A percentile compares a stretch with the other conserved stretches of the same genome.
phyloP scores from a whole-genome alignment of 2,888 invertebrate species.

The Microchrysa polita region DNA sequence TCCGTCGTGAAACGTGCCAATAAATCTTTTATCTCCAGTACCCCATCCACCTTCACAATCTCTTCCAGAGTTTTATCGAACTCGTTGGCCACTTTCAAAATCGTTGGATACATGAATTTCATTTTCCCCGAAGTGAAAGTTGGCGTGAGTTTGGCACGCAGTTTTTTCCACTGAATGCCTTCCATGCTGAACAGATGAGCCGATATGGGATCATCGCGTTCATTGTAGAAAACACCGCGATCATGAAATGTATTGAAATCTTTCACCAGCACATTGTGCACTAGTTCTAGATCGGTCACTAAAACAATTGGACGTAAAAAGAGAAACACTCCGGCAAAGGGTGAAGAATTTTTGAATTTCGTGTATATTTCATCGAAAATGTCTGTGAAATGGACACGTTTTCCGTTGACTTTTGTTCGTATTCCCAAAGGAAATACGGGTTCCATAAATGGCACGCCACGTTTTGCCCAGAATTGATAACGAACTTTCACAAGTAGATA shows the following conservation, averaged over 20 bases:
- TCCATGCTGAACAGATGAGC: conserved; percentile 61
- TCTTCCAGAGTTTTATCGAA: conserved; percentile 50
- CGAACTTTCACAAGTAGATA: conserved; percentile 2
- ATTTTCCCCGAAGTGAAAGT: conserved; percentile 59
- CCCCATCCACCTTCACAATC: conserved; percentile 36
- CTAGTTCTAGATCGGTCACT: conserved; percentile 53
- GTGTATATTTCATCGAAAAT: conserved; percentile 55
- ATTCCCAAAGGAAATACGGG: conserved; percentile 54
- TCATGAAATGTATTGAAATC: conserved; percentile 62
- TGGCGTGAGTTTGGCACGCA: conserved; percentile 64
- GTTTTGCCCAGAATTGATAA: conserved; percentile 30
- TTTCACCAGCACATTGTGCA: conserved; percentile 58
- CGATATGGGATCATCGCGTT: conserved; percentile 60
- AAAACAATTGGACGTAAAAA: conserved; percentile 54
- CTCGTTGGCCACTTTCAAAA: conserved; percentile 53
- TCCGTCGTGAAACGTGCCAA: conserved; percentile 63
- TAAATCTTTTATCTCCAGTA: conserved; percentile 62
- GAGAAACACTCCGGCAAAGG: conserved; percentile 57
- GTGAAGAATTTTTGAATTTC: conserved; percentile 55
- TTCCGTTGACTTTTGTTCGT: conserved; percentile 45
- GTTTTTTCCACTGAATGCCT: conserved; percentile 64
- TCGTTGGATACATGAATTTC: conserved; percentile 59
- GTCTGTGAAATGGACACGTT: conserved; percentile 50
- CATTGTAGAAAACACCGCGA: conserved; percentile 60
- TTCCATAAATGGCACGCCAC: conserved; percentile 46